These are phyloP conservation scores for Speoplatyrhinus poulsoni DNA, from an alignment of 2,113 vertebrate species.

Conservation along the genomic window DNA sequence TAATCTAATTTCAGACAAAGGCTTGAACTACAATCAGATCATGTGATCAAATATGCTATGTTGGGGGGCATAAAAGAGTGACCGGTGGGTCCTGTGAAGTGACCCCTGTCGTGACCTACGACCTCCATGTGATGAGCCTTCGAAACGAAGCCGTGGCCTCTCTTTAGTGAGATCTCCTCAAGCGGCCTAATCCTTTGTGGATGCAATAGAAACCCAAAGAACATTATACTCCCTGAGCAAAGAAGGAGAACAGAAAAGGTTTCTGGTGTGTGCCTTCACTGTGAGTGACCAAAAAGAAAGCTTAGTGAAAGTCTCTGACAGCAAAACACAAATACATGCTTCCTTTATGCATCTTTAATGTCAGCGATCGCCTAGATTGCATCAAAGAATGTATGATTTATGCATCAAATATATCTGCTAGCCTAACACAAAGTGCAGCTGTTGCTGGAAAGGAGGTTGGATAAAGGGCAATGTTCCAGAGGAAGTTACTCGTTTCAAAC, in stretches of 20 bases:
- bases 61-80: conserved; percentile 52
- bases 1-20: conserved; percentile 60
- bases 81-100: conserved; percentile 50
- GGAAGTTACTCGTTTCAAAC: conserved; percentile 64
- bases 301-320: not conserved
- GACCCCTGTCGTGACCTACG: conserved; percentile 64
- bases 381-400: not conserved
- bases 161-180: conserved; percentile 35
- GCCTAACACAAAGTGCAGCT: conserved; percentile 30
- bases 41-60: conserved; percentile 64
- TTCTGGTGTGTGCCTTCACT: not conserved
- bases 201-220: conserved; percentile 20
- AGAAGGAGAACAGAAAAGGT: conserved; percentile 6
- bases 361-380: too few species aligned
- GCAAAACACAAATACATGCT: too few species aligned
- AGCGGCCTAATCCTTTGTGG: conserved; percentile 17
- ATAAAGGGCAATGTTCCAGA: conserved; percentile 53
- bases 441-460: conserved; percentile 37
- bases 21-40: conserved; percentile 54
- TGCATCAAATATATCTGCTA: conserved; percentile 29
- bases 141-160: conserved; percentile 17
- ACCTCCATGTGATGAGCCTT: conserved; percentile 38
- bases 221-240: conserved; percentile 1
- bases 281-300: not conserved
- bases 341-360: too few species aligned